Conservation (phyloP, 2,797 vertebrate species). For the Antennarius maculatus region DNA sequence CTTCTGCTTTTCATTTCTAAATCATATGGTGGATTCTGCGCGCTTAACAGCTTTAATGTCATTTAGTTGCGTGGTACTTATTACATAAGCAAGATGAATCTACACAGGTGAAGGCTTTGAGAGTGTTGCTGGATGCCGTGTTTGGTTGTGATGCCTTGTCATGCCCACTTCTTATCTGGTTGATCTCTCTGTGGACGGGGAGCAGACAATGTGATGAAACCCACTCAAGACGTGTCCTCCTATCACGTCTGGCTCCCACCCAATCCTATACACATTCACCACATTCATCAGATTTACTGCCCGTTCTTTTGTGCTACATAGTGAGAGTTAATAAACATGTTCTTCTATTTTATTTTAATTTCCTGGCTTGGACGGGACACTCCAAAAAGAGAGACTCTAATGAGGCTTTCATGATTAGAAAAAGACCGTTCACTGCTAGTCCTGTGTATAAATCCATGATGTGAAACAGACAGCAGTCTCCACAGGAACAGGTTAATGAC, state of each 20-base stretch:
- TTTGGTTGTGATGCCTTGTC: conserved; percentile 70
- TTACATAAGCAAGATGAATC: conserved; percentile 26
- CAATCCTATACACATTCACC: conserved; percentile 32
- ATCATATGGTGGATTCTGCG: background rate
- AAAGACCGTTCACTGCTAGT: background rate
- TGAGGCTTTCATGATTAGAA: conserved; percentile 5
- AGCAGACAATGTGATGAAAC: conserved; percentile 57
- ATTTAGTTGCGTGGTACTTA: background rate
- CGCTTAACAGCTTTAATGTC: background rate
- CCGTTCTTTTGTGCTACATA: conserved; percentile 5
- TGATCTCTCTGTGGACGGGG: conserved; percentile 54
- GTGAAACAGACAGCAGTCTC: conserved; percentile 7
- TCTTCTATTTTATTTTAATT: background rate
- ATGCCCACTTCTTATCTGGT: conserved; percentile 51
- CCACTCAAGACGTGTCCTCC: conserved; percentile 49
- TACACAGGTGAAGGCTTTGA: conserved; percentile 24
- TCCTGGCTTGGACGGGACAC: background rate
- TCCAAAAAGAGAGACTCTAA: background rate
- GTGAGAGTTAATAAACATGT: conserved; percentile 5
- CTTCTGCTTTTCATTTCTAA: conserved; percentile 7
- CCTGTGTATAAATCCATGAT: conserved; percentile 11
- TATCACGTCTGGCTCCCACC: conserved; percentile 50
- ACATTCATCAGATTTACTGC: conserved; percentile 38
- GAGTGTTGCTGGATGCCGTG: conserved; percentile 34
- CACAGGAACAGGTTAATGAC: conserved; percentile 14